These are phyloP conservation scores for Mechanitis mazaeus DNA, from an alignment of 2,888 invertebrate species.

Conservation along the genomic window DNA sequence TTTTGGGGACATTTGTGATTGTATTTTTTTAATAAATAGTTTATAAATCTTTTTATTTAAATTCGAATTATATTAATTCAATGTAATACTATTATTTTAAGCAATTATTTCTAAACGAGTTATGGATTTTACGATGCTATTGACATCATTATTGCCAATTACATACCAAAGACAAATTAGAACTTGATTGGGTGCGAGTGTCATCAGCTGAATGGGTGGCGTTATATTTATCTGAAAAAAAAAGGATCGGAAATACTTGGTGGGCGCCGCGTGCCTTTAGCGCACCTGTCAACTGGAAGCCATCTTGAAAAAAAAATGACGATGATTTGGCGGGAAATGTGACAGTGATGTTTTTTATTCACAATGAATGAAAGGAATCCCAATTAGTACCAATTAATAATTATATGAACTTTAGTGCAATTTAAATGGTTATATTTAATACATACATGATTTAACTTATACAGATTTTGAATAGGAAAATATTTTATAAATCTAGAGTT, in stretches of 20 bases:
- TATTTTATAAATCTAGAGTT: no score
- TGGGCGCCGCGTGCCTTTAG: slow-evolving; percentile 38
- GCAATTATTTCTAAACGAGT: no score
- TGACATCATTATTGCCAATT: not conserved
- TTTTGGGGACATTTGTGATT: no score
- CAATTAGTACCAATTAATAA: not conserved
- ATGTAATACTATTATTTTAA: not conserved
- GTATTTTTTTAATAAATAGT: no score
- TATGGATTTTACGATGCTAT: no score
- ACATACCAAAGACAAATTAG: slow-evolving; percentile 28
- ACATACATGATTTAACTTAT: not conserved
- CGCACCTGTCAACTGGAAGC: slow-evolving; percentile 38
- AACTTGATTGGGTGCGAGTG: slow-evolving; percentile 34
- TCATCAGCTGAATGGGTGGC: slow-evolving; percentile 47
- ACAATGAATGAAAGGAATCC: not conserved
- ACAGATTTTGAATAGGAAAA: not conserved
- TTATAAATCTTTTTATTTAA: no score
- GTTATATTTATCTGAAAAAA: slow-evolving; percentile 53
- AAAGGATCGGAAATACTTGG: slow-evolving; percentile 40
- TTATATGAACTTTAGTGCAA: no score
- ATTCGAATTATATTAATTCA: not conserved
- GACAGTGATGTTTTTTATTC: slow-evolving; percentile 11
- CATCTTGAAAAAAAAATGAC: slow-evolving; percentile 32
- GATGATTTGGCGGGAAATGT: slow-evolving; percentile 28
- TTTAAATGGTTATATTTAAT: no score